Evolutionary conservation across 2,113 vertebrate species (phyloP), one percentile per base, ranked within the genome.

Genomic region (Archocentrus centrarchus): DNA sequence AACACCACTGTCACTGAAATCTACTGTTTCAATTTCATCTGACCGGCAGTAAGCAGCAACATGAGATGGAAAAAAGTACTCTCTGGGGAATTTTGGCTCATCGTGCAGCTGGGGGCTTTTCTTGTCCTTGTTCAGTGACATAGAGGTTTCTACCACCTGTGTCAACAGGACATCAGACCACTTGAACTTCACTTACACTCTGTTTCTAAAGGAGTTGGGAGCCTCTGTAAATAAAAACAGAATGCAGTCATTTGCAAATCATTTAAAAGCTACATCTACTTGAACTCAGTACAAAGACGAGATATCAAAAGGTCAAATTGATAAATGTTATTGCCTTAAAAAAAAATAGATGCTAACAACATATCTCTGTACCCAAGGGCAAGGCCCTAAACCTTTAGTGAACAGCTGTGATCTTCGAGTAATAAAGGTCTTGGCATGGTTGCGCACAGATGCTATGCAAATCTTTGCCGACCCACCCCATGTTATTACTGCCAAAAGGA

Each of bases 21-120:
- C 35, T 63, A 75, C 55, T 17, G 24, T 61, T 50, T 59, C 59
- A 6, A 20, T 60, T 39, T 57, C 27, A 35, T 64, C 32, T 61
- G 39, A 27, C 22, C 64, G 78, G 66, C 53, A 79, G 53, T 11
- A 18, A 47, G 58, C 2, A 6, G 59, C 73, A 88, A 80, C 75
- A 81, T 86, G 60, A 80, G 63, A 90, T 17, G 35, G 53, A 64
- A 58, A 39, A 88, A 82, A 62, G 2, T 24, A 32, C 53, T 75
- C 82, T 73, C 76, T 58, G 87, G 88, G 86, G 84, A 87, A 83
- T 88, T 89, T 80, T 4, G 47, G 59, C 73, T 64, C 75, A 89
- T 92, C 61, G 59, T 84, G 82, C 82, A 90, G 91, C 83, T 90
- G 78, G 86, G 58, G 81, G 18, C 35, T 82, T 86, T 88, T 83